Evolutionary conservation across 2,888 invertebrate species (phyloP).

Genomic region (Pseudococcus jackbeardsleyi): DNA sequence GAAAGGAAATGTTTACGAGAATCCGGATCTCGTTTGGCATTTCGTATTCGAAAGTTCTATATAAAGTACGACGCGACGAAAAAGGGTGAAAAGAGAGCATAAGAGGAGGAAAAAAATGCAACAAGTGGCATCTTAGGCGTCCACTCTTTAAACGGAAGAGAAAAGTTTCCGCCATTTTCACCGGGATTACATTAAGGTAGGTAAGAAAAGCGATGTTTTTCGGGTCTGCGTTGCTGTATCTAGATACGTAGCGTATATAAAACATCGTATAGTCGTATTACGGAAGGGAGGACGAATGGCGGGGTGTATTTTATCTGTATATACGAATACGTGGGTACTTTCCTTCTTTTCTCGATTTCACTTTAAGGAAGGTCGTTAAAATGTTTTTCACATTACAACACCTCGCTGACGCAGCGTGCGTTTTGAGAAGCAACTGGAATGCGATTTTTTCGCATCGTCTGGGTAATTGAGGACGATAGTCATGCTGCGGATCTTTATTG

Average conservation of each 20-base stretch:
- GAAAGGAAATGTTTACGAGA: not conserved
- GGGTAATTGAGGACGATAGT: not conserved
- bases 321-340: not conserved
- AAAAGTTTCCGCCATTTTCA: slow-evolving; percentile 37
- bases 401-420: not conserved
- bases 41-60: not conserved
- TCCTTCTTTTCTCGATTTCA: not conserved
- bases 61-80: not conserved
- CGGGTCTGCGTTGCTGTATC: not conserved
- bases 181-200: slow-evolving; percentile 39
- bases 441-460: not conserved
- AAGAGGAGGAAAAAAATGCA: not conserved
- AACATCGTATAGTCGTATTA: not conserved
- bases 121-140: slow-evolving; percentile 44
- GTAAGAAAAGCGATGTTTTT: slow-evolving; percentile 34
- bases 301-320: not conserved
- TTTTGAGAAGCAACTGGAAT: not conserved
- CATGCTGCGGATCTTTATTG: not conserved
- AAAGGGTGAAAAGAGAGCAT: not conserved
- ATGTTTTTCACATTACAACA: slow-evolving; percentile 1
- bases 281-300: not conserved
- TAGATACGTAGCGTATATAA: too few relatives aligned
- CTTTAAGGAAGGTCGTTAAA: slow-evolving; percentile 39
- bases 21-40: not conserved
- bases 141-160: slow-evolving; percentile 33